phyloP scores from a whole-genome alignment of 2,113 vertebrate genomes.

The Monopterus albus region DNA sequence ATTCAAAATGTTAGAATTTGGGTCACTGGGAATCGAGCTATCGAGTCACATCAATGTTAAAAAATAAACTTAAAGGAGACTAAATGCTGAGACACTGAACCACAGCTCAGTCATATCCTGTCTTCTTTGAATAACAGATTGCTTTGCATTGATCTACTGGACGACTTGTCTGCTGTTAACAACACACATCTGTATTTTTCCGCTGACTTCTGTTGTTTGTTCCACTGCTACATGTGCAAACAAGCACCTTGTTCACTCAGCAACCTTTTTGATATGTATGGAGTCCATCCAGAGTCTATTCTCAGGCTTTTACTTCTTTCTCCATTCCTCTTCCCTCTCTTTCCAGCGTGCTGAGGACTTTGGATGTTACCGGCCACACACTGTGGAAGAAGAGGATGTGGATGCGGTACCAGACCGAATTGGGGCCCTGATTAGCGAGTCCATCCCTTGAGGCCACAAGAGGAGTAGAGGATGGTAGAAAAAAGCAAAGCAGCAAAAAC shows the following conservation, averaged over 20 bases:
- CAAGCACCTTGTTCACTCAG: background rate
- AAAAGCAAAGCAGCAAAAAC: constrained; percentile 1
- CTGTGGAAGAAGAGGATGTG: constrained; percentile 1
- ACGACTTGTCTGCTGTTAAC: background rate
- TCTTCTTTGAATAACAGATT: background rate
- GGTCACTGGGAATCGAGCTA: constrained; percentile 27
- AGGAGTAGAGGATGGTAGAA: background rate
- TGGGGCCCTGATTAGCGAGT: constrained; percentile 29
- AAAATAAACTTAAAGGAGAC: background rate
- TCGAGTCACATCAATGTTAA: constrained; percentile 23
- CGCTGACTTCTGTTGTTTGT: background rate
- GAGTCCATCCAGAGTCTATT: background rate
- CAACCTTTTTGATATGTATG: no score
- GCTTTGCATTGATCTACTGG: no score
- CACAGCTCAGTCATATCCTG: background rate
- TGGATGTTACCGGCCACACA: constrained; percentile 26
- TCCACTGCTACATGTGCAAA: background rate
- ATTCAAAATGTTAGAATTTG: constrained; percentile 31
- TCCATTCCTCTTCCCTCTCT: background rate
- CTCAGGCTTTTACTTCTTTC: background rate
- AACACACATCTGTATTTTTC: background rate
- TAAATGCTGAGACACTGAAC: background rate
- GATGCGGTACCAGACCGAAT: constrained; percentile 39
- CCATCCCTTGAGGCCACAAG: constrained; percentile 14
- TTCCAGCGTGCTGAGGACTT: constrained; percentile 18